Base-by-base conservation (phyloP, 2,797 vertebrate species). In the Myotis findleyi region DNA sequence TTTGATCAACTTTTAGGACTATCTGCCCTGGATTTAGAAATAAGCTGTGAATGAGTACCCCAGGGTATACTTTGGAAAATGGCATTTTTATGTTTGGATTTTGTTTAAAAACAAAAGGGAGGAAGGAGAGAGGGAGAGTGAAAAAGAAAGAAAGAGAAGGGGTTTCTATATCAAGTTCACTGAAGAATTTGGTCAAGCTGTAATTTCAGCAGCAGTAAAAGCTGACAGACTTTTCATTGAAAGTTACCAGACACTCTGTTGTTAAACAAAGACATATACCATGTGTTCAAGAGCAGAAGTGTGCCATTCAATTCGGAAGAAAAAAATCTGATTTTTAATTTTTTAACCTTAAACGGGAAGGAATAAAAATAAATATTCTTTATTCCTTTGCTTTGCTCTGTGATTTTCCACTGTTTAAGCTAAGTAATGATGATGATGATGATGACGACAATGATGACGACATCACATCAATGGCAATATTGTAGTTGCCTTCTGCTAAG, bases 131-230 rank as follows among this genome's bases (percentile, higher is more conserved):
- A 88, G 18, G 2, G 13, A 72, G 7, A 23, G 11, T 4, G 64
- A 55, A 27, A 93, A 80, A 23, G 16, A 79, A 16, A 44, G 17
- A 55, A 30, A 77, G 14, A 72, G 6, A 69, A 16, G 55, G 27
- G 53, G 6, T 55, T 89, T 68, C n/a, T 47, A 51, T 75, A 73
- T 49, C 12, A 72, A 69, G 12, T 59, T 88, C 49, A 64, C 33
- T 33, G 23, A 92, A 90, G 68, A 89, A 82, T 75, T 91, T 66
- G 11, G 36, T 90, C 36, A 87, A 79, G 44, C 23, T 89, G 3
- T 93, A 59, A 94, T 76, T 86, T 94, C n/a, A 96, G 41, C 16
- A 23, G 53, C 25, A 88, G 23, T 86, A 82, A 93, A 94, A 96
- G 7, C 57, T 73, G 41, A 93, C 86, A 86, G 85, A 71, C 21